Evolutionary conservation across 2,113 vertebrate genomes (phyloP).

Genomic region (Bujurquina vittata): DNA sequence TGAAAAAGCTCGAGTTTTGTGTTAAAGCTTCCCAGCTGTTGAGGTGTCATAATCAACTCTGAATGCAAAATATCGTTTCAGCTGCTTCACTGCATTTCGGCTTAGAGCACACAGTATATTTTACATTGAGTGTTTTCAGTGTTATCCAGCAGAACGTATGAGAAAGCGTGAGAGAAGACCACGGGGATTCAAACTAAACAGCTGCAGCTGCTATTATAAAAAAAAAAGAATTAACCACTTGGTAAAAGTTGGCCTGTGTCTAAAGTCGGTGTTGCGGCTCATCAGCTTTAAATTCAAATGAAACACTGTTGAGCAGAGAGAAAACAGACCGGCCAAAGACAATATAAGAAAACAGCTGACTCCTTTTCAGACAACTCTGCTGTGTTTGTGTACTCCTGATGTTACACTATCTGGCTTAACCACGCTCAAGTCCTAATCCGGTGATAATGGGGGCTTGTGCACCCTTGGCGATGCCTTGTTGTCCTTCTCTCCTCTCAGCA

Average conservation of each 20-base stretch:
- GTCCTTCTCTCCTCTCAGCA: constrained; percentile 38
- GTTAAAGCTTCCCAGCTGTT: not conserved
- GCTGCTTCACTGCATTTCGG: not conserved
- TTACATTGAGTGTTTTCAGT: constrained; percentile 13
- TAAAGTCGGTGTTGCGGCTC: not conserved
- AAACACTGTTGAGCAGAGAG: not conserved
- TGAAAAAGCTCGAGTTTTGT: not conserved
- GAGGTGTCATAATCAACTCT: not conserved
- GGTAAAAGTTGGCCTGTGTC: not conserved
- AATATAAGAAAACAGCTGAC: not conserved
- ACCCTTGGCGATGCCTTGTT: constrained; percentile 3
- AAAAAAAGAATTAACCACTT: constrained; percentile 6
- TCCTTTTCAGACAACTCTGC: not conserved
- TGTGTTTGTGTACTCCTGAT: not conserved
- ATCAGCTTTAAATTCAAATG: not conserved
- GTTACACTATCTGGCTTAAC: not conserved
- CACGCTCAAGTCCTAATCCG: not conserved
- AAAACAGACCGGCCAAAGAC: not conserved
- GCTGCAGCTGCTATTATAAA: not conserved
- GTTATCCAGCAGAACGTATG: constrained; percentile 12
- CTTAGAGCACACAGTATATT: not conserved
- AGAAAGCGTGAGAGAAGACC: not conserved
- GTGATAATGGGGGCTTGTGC: constrained; percentile 13
- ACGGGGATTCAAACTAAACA: not conserved
- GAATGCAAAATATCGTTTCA: not conserved